These are phyloP conservation scores for Naso thynnoides DNA, from an alignment of 2,797 vertebrate genomes.

Conservation along the genomic window DNA sequence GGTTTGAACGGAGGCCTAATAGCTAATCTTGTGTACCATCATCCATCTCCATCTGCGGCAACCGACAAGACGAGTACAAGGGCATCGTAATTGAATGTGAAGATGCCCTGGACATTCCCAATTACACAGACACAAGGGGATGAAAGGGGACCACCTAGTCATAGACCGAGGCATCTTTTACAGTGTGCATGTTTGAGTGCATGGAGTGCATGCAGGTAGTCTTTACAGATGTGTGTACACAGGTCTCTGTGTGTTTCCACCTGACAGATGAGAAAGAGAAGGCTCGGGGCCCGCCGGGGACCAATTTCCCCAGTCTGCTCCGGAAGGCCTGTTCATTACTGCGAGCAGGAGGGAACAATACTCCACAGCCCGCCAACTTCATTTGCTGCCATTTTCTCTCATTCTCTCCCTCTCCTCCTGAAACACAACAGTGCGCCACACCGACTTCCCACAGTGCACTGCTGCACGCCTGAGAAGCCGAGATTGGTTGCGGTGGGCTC, in stretches of 20 bases:
- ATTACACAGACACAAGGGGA: slow-evolving; percentile 7
- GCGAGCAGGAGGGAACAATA: slow-evolving; percentile 75
- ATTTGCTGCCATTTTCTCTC: slow-evolving; percentile 77
- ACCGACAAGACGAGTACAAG: slow-evolving; percentile 19
- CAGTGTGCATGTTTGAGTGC: slow-evolving; percentile 10
- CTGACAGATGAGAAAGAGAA: slow-evolving; percentile 66
- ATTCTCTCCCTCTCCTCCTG: slow-evolving; percentile 42
- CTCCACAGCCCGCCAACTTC: slow-evolving; percentile 70
- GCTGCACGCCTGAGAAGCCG: slow-evolving; percentile 61
- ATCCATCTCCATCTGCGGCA: slow-evolving; percentile 51
- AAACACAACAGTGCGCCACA: slow-evolving; percentile 50
- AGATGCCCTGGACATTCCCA: slow-evolving; percentile 18
- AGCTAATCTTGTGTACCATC: slow-evolving; percentile 33
- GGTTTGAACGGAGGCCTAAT: slow-evolving; percentile 32
- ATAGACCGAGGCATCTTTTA: not conserved
- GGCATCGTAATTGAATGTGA: slow-evolving; percentile 23
- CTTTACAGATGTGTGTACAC: slow-evolving; percentile 21
- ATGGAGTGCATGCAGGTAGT: not conserved
- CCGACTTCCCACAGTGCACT: slow-evolving; percentile 71
- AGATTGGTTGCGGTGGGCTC: slow-evolving; percentile 75
- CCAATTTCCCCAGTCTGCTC: slow-evolving; percentile 75
- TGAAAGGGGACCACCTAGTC: slow-evolving; percentile 2
- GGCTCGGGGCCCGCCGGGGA: slow-evolving; percentile 56
- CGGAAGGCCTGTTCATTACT: slow-evolving; percentile 77
- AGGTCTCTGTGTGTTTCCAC: slow-evolving; percentile 27